phyloP scores from a whole-genome alignment of 2,113 vertebrate species.

The Chloebia gouldiae region DNA sequence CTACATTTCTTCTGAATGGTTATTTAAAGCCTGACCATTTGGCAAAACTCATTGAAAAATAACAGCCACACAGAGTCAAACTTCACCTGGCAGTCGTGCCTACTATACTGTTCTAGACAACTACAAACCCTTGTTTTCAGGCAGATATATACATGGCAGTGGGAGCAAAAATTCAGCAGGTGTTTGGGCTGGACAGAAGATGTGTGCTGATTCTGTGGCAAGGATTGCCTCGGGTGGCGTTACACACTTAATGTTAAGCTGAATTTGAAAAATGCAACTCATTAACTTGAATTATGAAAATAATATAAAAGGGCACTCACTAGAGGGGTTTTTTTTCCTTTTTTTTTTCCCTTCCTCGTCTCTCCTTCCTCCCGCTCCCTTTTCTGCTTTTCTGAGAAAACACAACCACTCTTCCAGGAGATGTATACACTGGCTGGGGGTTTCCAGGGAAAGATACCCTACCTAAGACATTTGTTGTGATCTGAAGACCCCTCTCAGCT shows the following conservation, averaged over 20 bases:
- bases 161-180: not conserved
- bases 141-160: not conserved
- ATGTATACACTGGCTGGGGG: not conserved
- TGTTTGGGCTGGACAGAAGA: not conserved
- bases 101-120: accelerated
- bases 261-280: not conserved
- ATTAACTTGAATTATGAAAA: not conserved
- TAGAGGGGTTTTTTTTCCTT: no score
- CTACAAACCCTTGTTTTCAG: not conserved
- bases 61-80: not conserved
- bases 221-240: not conserved
- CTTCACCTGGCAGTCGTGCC: not conserved
- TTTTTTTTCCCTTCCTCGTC: accelerated
- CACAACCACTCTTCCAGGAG: not conserved
- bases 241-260: not conserved
- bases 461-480: not conserved
- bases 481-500: not conserved
- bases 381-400: not conserved
- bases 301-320: not conserved
- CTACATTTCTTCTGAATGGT: not conserved
- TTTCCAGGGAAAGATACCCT: not conserved
- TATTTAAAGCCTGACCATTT: not conserved
- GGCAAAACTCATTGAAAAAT: not conserved
- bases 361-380: no score
- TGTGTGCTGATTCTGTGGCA: accelerated